Conservation (phyloP, 2,113 vertebrate genomes). For the Rhegmatorhina hoffmannsi region DNA sequence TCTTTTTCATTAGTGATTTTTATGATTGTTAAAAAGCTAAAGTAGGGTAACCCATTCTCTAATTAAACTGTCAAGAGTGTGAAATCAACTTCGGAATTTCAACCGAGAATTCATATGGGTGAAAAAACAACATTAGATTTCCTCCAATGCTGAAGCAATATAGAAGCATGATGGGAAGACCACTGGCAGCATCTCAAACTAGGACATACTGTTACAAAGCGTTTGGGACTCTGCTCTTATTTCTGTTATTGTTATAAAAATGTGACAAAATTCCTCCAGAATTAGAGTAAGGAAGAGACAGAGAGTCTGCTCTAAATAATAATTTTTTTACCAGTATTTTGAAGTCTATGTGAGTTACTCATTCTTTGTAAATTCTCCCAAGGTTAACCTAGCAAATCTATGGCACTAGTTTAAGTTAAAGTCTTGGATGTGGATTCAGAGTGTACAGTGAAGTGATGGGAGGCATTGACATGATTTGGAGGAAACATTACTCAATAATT, state of each 20-base stretch:
- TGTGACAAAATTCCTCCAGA: background rate
- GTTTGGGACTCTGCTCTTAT: background rate
- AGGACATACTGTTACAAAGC: background rate
- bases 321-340: background rate
- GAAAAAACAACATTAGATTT: background rate
- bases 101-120: background rate
- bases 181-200: background rate
- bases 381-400: background rate
- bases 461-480: background rate
- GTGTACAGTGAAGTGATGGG: background rate
- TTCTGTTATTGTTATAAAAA: background rate
- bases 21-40: background rate
- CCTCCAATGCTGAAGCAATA: rapidly evolving
- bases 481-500: background rate
- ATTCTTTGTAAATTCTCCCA: background rate
- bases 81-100: background rate
- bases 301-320: background rate
- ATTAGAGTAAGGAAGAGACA: background rate
- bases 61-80: background rate
- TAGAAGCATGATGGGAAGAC: background rate
- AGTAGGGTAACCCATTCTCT: background rate
- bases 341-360: background rate
- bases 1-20: background rate
- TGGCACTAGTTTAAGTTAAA: background rate
- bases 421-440: background rate